These are phyloP conservation scores for Zaprionus ornatus DNA, from an alignment of 1,140 invertebrate species.

Conservation along the genomic window DNA sequence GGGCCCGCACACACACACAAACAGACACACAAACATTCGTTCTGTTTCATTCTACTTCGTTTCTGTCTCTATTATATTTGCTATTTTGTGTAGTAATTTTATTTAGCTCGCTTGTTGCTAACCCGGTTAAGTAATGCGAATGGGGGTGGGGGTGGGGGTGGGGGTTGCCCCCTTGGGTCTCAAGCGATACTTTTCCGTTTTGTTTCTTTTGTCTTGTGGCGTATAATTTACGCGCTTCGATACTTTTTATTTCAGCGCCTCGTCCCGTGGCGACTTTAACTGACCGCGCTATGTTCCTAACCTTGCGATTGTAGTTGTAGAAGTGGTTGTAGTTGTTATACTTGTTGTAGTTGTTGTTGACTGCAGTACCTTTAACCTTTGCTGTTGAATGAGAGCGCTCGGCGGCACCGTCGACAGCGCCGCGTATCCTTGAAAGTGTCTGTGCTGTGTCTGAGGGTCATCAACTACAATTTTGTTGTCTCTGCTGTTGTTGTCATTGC, in stretches of 20 bases:
- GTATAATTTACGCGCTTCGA: conserved; percentile 61
- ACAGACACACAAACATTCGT: background rate
- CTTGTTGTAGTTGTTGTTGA: conserved; percentile 29
- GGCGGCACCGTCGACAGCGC: conserved; percentile 35
- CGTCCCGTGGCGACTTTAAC: conserved; percentile 31
- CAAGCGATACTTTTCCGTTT: background rate
- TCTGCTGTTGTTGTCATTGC: conserved; percentile 29
- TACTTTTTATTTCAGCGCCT: conserved; percentile 23
- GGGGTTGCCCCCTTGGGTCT: background rate
- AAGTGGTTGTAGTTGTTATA: conserved; percentile 15
- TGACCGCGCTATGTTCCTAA: conserved; percentile 65
- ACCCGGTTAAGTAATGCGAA: background rate
- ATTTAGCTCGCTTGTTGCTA: conserved; percentile 56
- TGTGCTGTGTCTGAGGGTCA: conserved; percentile 71
- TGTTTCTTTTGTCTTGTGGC: conserved; percentile 19
- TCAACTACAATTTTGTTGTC: conserved; percentile 73
- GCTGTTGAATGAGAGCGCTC: conserved; percentile 46
- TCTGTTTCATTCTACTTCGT: conserved; percentile 14
- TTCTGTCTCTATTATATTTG: conserved; percentile 35
- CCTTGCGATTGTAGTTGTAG: conserved; percentile 54
- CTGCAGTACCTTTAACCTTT: conserved; percentile 79
- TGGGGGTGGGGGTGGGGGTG: background rate
- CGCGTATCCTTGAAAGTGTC: conserved; percentile 73
- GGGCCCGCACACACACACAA: conserved; percentile 19
- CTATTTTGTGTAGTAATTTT: conserved; percentile 60